Conservation (phyloP, 2,113 vertebrate genomes). For the Castor canadensis region DNA sequence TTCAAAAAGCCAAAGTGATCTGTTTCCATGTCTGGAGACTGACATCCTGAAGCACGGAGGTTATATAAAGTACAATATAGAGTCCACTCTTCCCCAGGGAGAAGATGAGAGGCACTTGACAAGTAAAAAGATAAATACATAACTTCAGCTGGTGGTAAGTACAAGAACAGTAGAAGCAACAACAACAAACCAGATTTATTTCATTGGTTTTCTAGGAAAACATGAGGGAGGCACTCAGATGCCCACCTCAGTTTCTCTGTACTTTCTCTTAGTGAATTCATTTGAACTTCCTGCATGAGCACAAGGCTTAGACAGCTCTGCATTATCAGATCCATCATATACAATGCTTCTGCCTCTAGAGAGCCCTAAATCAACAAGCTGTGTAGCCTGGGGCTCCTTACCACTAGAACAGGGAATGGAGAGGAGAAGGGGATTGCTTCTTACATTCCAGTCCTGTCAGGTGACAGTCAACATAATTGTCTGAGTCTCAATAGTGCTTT, state of each 20-base stretch:
- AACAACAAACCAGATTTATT: not conserved
- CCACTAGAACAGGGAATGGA: not conserved
- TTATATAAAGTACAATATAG: not conserved
- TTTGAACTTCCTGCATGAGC: not conserved
- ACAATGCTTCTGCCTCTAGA: not conserved
- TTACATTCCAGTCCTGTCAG: not conserved
- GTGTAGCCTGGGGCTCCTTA: too few species aligned
- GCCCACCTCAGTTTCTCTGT: not conserved
- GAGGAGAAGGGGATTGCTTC: not conserved
- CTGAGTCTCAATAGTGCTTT: not conserved
- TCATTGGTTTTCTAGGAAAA: not conserved
- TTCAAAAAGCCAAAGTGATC: not conserved
- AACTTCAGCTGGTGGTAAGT: not conserved
- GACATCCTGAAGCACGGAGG: not conserved
- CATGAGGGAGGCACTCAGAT: not conserved
- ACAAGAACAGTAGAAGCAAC: not conserved
- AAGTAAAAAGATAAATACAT: not conserved
- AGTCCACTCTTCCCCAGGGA: not conserved
- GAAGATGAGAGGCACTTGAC: not conserved
- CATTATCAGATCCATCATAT: not conserved
- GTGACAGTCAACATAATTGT: not conserved
- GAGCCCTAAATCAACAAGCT: not conserved
- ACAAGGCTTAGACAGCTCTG: not conserved
- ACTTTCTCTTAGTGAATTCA: not conserved
- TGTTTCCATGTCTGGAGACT: not conserved